phyloP scores from a whole-genome alignment of 2,888 invertebrate species.

The Xestia ashworthii region DNA sequence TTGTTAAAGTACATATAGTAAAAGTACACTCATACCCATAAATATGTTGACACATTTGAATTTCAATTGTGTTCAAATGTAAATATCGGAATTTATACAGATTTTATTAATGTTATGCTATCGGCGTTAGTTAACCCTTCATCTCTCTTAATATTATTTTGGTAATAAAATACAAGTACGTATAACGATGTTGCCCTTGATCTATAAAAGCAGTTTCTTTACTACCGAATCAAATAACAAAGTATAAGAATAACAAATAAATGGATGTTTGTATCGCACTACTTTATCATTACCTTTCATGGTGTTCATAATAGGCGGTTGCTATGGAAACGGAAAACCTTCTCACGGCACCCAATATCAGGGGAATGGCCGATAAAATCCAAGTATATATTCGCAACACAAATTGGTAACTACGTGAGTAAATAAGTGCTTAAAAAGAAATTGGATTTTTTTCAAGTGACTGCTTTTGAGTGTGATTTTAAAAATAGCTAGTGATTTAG shows the following conservation, averaged over 20 bases:
- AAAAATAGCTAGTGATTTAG: constrained; percentile 45
- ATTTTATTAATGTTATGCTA: constrained; percentile 53
- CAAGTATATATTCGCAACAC: constrained; percentile 79
- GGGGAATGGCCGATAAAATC: constrained; percentile 83
- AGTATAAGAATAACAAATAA: constrained; percentile 42
- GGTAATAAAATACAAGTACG: constrained; percentile 46
- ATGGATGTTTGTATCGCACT: constrained; percentile 48
- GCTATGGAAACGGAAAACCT: constrained; percentile 71
- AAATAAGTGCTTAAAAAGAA: constrained; percentile 73
- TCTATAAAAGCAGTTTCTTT: constrained; percentile 31
- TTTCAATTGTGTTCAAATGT: constrained; percentile 49
- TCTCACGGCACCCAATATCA: constrained; percentile 79
- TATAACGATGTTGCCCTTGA: constrained; percentile 2
- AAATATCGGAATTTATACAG: constrained; percentile 51
- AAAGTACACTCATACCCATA: constrained; percentile 52
- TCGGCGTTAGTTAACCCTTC: constrained; percentile 42
- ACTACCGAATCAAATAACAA: constrained; percentile 47
- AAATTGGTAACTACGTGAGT: constrained; percentile 63
- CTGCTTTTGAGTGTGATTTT: constrained; percentile 61
- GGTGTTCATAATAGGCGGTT: constrained; percentile 65
- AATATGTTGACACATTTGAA: constrained; percentile 62
- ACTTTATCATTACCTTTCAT: constrained; percentile 61
- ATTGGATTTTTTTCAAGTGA: constrained; percentile 72
- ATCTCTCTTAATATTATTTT: constrained; percentile 46
- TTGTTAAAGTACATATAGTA: constrained; percentile 59